Base-by-base conservation (phyloP, 2,888 invertebrate genomes). In the Ptilodon capucinus region DNA sequence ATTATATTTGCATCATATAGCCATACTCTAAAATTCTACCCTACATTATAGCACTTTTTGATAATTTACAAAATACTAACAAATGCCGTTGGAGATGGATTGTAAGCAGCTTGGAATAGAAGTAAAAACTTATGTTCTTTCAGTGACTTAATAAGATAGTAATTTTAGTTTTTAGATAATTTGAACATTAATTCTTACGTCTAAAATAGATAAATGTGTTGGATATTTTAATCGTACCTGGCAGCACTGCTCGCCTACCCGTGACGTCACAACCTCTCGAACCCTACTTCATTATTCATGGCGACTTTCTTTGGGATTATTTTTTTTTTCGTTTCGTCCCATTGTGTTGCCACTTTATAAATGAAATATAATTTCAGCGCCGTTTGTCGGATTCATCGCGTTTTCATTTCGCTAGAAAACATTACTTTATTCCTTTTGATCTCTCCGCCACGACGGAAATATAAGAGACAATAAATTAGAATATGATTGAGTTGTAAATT, bases 251-350 rank as follows among this genome's bases (percentile, higher is more conserved):
- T 23, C 46, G n/a, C 9, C 13, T 11, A 9, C 18, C 4, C 48
- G 42, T 46, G 51, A 61, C 55, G 63, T 61, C 52, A 53, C 48
- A 46, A 42, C 34, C 50, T 48, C 42, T 51, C 48, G 40, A 57
- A 57, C 51, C 40, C 48, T 48, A 23, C 44, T 71, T 60, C 57
- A 54, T 68, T 70, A 70, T 68, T 68, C 71, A 68, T 56, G 42
- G 48, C 47, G 48, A 51, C 56, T 65, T 57, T 44, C 53, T 59
- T 56, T 49, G 47, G 60, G 54, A 67, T 70, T 70, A 65, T 60
- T 53, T 52, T 60, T 53, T 52, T 50, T 48, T 48, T 56, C 51
- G 55, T 50, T 49, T 55, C 41, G 21, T n/a, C 21, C 51, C 39
- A 58, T 58, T 63, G 56, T 65, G 47, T 51, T 60, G 57, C 44